Evolutionary conservation across 2,888 invertebrate genomes (phyloP), one percentile per base, ranked within the genome.

Genomic region (Gastracanthus pulcherrimus): DNA sequence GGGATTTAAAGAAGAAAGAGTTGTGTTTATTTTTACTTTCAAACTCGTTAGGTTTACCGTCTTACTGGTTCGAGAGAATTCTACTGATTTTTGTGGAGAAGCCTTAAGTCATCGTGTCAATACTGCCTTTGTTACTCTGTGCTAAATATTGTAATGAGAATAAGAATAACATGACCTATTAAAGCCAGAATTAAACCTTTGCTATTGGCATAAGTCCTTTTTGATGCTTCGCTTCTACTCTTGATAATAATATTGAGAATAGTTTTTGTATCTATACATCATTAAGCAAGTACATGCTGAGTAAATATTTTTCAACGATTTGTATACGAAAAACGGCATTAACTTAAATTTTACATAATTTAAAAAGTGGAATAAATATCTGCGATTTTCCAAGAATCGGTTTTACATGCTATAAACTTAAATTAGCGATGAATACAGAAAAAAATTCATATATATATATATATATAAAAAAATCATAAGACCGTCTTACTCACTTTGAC

Each of bases 1-100:
- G 23, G 62, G 58, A 74, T 41, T 36, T 55, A 19, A 38, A 75
- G 80, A 60, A 71, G 76, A 76, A 51, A 67, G 64, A 76, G 51
- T 62, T 51, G 64, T 45, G 74, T 80, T 80, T 80, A 80, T 80
- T 80, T 80, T 80, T 71, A 80, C 76, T 71, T 70, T 74, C 31
- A 6, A 11, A 16, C 36, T 69, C 64, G 70, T 41, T 70, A 76
- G 55, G 62, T 76, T 70, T 76, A 26, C 36, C 69, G 31, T 26
- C n/a, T 51, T 41, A 31, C 67, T 70, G 19, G n/a, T 69, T 74
- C 34, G 58, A 78, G 51, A 79, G 45, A 64, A 48, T 74, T 79
- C 67, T 58, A 23, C 38, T 19, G 36, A 69, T 80, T 74, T 67
- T 66, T 64, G n/a, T 36, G 16, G 51, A 13, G 45, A 31, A 41